A percentile compares a stretch with the other conserved stretches of the same genome.
phyloP scores from a whole-genome alignment of 2,113 vertebrate genomes.

The Meles meles region DNA sequence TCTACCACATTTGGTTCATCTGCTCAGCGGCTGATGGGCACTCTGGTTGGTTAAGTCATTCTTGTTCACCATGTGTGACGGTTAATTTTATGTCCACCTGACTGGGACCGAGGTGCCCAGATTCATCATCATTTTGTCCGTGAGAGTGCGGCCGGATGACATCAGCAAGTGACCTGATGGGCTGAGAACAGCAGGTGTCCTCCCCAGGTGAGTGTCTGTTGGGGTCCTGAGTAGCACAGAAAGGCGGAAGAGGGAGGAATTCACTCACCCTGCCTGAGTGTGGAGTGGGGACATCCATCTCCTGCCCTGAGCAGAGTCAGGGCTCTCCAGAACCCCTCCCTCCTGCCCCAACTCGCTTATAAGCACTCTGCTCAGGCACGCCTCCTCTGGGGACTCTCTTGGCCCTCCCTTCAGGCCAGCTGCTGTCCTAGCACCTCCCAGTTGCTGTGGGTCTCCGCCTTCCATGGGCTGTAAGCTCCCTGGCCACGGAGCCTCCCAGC shows the following conservation, averaged over 20 bases:
- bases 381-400: background rate
- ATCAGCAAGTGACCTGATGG: background rate
- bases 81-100: background rate
- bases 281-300: background rate
- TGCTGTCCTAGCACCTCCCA: background rate
- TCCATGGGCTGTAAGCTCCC: background rate
- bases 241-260: background rate
- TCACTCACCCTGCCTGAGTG: background rate
- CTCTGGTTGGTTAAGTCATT: background rate
- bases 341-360: rapidly evolving
- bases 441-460: background rate
- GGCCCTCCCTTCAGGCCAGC: no score
- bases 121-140: no score
- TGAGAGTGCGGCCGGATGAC: background rate
- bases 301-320: background rate
- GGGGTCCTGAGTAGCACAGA: background rate
- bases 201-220: rapidly evolving
- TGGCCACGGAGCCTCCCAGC: background rate
- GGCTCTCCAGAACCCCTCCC: no score
- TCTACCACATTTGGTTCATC: background rate
- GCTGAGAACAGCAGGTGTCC: background rate
- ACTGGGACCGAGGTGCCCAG: background rate
- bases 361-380: background rate
- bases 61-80: background rate
- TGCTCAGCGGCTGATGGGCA: background rate